A percentile compares a stretch with the other conserved stretches of the same genome.
These are phyloP conservation scores for Parnassius apollo DNA, from an alignment of 2,888 invertebrate genomes.

Conservation along the genomic window DNA sequence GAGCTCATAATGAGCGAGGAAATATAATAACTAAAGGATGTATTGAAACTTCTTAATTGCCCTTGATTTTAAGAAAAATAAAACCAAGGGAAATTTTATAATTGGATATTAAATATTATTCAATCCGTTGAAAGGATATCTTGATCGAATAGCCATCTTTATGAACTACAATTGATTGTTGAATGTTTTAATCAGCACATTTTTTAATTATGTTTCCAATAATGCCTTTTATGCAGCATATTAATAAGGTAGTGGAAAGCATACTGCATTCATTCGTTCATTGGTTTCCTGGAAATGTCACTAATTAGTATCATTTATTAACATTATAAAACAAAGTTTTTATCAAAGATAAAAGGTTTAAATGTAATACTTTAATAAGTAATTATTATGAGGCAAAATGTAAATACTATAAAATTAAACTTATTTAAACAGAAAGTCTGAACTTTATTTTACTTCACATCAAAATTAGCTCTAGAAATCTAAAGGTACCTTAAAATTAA, in stretches of 20 bases:
- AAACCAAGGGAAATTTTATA: constrained; percentile 18
- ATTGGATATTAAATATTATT: constrained; percentile 11
- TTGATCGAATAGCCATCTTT: constrained; percentile 13
- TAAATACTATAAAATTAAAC: too few species aligned
- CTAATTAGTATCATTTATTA: neutral
- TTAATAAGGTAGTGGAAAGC: constrained; percentile 16
- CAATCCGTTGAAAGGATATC: constrained; percentile 4
- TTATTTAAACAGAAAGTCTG: too few species aligned
- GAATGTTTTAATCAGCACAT: constrained; percentile 26
- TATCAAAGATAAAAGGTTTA: too few species aligned
- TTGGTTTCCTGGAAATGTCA: constrained; percentile 11
- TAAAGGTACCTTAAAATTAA: too few species aligned
- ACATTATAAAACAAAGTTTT: too few species aligned
- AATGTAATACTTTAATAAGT: too few species aligned
- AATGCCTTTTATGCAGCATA: constrained; percentile 22
- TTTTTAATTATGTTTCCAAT: constrained; percentile 17
- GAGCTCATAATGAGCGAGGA: constrained; percentile 8
- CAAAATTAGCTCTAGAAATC: too few species aligned
- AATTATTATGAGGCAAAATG: too few species aligned
- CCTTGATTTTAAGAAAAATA: constrained; percentile 14
- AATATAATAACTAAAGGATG: constrained; percentile 4
- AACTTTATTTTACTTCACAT: too few species aligned
- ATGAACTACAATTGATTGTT: constrained; percentile 14
- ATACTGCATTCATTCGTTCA: constrained; percentile 8
- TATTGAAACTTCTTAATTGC: constrained; percentile 4